These are phyloP conservation scores for Anthopleura sola DNA, from an alignment of 64 coral and sea anemone species.

Conservation along the genomic window DNA sequence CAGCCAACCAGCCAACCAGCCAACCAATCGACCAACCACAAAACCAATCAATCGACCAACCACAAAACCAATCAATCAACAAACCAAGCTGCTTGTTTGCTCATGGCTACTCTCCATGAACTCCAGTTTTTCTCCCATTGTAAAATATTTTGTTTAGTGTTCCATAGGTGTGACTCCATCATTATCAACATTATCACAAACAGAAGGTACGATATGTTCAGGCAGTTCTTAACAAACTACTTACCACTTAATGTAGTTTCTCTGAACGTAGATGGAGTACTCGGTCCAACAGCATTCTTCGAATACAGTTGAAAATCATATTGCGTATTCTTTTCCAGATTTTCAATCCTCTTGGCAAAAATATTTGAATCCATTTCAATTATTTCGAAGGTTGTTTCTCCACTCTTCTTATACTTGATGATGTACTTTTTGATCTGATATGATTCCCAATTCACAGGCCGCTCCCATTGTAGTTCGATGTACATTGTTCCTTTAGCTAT, in stretches of 20 bases:
- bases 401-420: background rate
- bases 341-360: background rate
- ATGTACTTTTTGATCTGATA: background rate
- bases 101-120: too few species aligned
- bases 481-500: background rate
- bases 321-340: background rate
- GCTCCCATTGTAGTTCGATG: background rate
- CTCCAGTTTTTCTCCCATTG: too few species aligned
- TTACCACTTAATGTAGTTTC: background rate
- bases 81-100: too few species aligned
- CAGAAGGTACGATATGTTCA: too few species aligned
- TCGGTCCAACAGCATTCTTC: background rate
- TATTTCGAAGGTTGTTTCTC: background rate
- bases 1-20: too few species aligned
- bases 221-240: background rate
- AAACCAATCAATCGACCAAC: too few species aligned
- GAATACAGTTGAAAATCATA: constrained; percentile 1
- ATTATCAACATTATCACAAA: background rate
- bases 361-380: background rate
- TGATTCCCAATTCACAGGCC: background rate
- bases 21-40: too few species aligned
- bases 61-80: too few species aligned
- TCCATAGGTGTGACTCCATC: too few species aligned
- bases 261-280: background rate
- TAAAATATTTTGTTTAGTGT: too few species aligned